Evolutionary conservation across 2,888 invertebrate species (phyloP).

Genomic region (Allygus modestus): DNA sequence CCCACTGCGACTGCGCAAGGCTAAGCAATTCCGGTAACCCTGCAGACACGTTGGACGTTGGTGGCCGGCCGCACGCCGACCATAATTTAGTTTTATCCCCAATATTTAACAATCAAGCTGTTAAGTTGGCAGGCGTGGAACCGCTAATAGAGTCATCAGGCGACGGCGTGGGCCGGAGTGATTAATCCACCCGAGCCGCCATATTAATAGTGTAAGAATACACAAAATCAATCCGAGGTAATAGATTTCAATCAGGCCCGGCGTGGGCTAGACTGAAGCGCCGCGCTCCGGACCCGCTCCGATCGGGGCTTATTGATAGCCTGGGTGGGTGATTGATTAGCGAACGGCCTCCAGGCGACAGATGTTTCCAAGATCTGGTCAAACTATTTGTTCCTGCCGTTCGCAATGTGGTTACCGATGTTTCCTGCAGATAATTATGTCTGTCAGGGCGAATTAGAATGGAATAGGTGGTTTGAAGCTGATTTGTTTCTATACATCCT

Average conservation of each 20-base stretch:
- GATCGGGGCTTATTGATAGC: not conserved
- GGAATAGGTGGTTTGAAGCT: not conserved
- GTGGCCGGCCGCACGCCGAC: not conserved
- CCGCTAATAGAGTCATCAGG: slow-evolving; percentile 35
- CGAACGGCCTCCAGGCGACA: not conserved
- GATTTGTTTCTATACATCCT: not conserved
- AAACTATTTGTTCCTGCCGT: slow-evolving; percentile 20
- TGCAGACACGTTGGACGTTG: not conserved
- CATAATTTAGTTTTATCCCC: slow-evolving; percentile 33
- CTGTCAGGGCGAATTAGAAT: slow-evolving; percentile 1
- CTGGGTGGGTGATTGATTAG: not conserved
- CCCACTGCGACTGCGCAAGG: not conserved
- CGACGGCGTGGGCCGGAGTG: slow-evolving; percentile 14
- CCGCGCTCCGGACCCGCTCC: not conserved
- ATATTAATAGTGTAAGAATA: slow-evolving; percentile 41
- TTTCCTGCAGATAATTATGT: slow-evolving; percentile 9
- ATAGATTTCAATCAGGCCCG: slow-evolving; percentile 35
- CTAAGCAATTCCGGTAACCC: no score
- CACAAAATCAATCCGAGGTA: slow-evolving; percentile 38
- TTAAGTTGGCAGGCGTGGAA: slow-evolving; percentile 35
- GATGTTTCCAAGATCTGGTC: slow-evolving; percentile 6
- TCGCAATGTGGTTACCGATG: not conserved
- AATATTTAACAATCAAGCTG: slow-evolving; percentile 41
- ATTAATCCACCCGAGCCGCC: slow-evolving; percentile 23
- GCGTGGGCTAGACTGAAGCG: slow-evolving; percentile 17